Evolutionary conservation across 2,888 invertebrate species (phyloP).

Genomic region (Leptopilina drosophilae): DNA sequence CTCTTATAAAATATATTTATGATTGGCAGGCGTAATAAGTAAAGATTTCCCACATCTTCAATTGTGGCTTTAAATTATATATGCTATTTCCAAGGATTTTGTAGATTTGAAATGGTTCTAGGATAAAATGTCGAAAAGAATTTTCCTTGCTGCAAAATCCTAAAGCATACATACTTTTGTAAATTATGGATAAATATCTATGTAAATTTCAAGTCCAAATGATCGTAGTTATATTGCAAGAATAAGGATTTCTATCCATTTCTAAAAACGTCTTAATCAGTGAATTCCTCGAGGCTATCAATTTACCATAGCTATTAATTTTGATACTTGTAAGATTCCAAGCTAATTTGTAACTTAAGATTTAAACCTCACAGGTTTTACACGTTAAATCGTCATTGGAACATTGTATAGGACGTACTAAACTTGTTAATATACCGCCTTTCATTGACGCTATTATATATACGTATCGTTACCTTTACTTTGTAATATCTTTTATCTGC

Average conservation of each 20-base stretch:
- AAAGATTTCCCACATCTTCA: background rate
- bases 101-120: background rate
- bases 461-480: constrained; percentile 4
- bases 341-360: constrained; percentile 21
- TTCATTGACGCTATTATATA: constrained; percentile 28
- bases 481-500: background rate
- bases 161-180: background rate
- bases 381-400: background rate
- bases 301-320: background rate
- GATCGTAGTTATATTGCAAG: background rate
- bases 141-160: background rate
- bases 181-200: background rate
- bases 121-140: constrained; percentile 13
- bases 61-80: background rate
- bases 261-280: constrained; percentile 5
- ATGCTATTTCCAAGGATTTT: background rate
- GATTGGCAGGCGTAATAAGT: background rate
- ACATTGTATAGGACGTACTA: constrained; percentile 2
- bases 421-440: background rate
- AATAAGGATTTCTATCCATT: background rate
- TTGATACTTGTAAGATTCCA: constrained; percentile 8
- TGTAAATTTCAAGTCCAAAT: constrained; percentile 1
- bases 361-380: background rate
- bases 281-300: background rate
- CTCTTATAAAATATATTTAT: background rate